Evolutionary conservation across 2,113 vertebrate genomes (phyloP).

Genomic region (Strix uralensis): DNA sequence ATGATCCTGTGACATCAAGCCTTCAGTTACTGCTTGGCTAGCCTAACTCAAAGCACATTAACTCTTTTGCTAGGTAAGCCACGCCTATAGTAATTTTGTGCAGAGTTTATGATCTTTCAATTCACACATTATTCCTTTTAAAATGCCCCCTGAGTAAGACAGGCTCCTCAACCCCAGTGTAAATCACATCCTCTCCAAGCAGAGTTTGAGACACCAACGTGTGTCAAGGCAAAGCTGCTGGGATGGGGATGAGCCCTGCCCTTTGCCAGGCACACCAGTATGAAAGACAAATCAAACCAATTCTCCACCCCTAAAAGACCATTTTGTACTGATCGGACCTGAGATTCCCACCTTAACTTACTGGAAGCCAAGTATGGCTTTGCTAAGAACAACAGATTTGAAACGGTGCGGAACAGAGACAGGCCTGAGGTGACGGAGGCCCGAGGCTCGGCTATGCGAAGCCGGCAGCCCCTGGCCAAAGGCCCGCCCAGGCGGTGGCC

Average conservation of each 20-base stretch:
- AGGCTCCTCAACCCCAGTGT: neutral
- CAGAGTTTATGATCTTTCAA: neutral
- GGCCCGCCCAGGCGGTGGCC: too few species aligned
- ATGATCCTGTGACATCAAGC: neutral
- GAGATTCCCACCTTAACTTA: neutral
- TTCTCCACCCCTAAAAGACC: neutral
- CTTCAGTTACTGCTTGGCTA: neutral
- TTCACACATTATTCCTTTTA: neutral
- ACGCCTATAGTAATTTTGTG: neutral
- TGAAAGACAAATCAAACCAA: neutral
- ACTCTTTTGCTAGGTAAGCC: neutral
- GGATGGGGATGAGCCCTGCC: neutral
- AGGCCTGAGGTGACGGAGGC: too few species aligned
- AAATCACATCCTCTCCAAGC: neutral
- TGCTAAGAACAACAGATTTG: neutral
- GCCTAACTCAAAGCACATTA: constrained; percentile 14
- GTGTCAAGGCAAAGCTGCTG: neutral
- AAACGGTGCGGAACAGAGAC: neutral
- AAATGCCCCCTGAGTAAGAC: neutral
- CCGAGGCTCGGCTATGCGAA: too few species aligned
- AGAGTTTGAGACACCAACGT: neutral
- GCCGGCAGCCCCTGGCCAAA: too few species aligned
- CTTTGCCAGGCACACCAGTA: neutral
- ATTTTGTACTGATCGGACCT: neutral
- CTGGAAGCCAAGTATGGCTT: neutral